Percentiles rank a stretch among this genome's conserved stretches.
These are phyloP conservation scores for Drosophila imparisetae DNA, from an alignment of 2,888 invertebrate genomes.

Conservation along the genomic window DNA sequence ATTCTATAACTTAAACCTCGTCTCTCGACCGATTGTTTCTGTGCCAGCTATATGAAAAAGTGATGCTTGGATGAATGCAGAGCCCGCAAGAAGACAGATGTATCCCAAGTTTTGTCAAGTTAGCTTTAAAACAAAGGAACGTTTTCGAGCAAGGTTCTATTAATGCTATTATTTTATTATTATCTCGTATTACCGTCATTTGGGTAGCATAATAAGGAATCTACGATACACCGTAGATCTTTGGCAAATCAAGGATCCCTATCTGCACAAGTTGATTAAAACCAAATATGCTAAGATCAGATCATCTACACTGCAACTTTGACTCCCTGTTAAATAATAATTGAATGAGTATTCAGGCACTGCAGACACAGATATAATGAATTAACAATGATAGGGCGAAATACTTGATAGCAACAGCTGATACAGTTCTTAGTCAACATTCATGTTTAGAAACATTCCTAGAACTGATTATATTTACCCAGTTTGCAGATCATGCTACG, in stretches of 20 bases:
- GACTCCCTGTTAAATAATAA: neutral
- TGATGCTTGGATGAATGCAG: neutral
- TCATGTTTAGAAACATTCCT: neutral
- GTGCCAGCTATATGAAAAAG: neutral
- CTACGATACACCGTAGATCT: neutral
- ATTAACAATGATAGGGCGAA: neutral
- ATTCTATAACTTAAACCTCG: neutral
- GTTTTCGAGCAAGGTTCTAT: neutral
- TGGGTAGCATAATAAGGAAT: neutral
- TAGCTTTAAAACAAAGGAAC: neutral
- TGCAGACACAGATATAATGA: neutral
- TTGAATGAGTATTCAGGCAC: neutral
- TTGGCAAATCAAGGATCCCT: neutral
- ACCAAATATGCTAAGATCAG: neutral
- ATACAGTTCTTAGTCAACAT: slow-evolving; percentile 10
- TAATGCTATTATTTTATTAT: neutral
- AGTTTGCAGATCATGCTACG: neutral
- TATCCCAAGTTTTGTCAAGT: neutral
- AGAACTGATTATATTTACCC: slow-evolving; percentile 3
- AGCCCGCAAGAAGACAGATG: neutral
- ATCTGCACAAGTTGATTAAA: neutral
- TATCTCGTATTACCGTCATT: neutral
- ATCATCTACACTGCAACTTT: neutral
- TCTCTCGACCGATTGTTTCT: too few relatives aligned
- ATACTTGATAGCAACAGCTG: slow-evolving; percentile 4